These are phyloP conservation scores for Platerodrilus igneus DNA, from an alignment of 2,888 invertebrate genomes.

Conservation along the genomic window DNA sequence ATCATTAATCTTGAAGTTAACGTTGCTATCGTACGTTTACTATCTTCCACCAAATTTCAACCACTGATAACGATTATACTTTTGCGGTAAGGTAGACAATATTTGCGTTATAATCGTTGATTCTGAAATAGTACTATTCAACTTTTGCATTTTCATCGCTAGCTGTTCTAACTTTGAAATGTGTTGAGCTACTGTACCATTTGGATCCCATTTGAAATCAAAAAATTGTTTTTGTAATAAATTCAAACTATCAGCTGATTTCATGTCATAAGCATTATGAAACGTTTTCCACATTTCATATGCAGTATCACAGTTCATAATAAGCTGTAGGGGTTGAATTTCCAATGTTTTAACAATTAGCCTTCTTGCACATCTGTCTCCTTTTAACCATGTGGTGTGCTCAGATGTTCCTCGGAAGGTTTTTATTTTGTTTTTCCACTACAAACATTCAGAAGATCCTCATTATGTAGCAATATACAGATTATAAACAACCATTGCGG, in stretches of 20 bases:
- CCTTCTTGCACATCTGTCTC: constrained; percentile 24
- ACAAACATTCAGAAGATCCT: constrained; percentile 18
- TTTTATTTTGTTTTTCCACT: constrained; percentile 12
- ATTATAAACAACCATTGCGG: constrained; percentile 24
- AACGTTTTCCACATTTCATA: constrained; percentile 29
- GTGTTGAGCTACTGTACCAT: too few relatives aligned
- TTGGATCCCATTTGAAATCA: constrained; percentile 23
- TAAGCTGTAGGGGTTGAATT: constrained; percentile 19
- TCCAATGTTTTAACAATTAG: constrained; percentile 28
- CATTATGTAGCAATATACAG: constrained; percentile 17
- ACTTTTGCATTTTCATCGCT: too few relatives aligned
- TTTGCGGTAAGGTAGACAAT: too few relatives aligned
- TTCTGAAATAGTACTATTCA: too few relatives aligned
- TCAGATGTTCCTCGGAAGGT: background rate
- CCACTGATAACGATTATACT: too few relatives aligned
- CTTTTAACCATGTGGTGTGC: constrained; percentile 20
- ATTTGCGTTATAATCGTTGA: too few relatives aligned
- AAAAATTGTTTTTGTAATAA: constrained; percentile 29
- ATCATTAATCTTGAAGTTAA: too few relatives aligned
- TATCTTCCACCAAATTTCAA: too few relatives aligned
- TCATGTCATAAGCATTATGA: constrained; percentile 25
- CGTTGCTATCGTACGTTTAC: too few relatives aligned
- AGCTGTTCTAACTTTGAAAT: too few relatives aligned
- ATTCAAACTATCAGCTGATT: constrained; percentile 22
- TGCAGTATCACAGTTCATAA: constrained; percentile 21